phyloP scores from a whole-genome alignment of 2,888 invertebrate genomes.

The Pedicia rivosa region DNA sequence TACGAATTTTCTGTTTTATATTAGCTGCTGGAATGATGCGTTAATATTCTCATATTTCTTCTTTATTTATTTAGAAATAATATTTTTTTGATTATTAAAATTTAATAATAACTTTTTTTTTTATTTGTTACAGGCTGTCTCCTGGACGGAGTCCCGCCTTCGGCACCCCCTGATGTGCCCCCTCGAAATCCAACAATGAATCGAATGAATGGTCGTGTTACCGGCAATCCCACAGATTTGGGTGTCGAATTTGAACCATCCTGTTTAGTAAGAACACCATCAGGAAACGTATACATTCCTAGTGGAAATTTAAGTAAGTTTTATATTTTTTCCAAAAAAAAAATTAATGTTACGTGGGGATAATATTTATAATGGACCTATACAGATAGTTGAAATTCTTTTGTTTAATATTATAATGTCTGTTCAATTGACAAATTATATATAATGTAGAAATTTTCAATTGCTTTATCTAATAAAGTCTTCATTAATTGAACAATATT shows the following conservation, averaged over 20 bases:
- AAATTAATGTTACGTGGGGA: no score
- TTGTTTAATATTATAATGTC: no score
- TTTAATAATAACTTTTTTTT: constrained; percentile 13
- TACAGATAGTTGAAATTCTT: no score
- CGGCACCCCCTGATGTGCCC: constrained; percentile 73
- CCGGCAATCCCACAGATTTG: constrained; percentile 60
- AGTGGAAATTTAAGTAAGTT: constrained; percentile 51
- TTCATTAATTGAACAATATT: no score
- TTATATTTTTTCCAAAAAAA: no score
- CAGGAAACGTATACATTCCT: constrained; percentile 88
- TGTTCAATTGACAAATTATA: no score
- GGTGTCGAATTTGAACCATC: constrained; percentile 74
- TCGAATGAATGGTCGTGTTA: constrained; percentile 76
- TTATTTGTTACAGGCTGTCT: constrained; percentile 56
- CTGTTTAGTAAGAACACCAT: constrained; percentile 79
- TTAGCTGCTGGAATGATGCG: not conserved
- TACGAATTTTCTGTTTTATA: not conserved
- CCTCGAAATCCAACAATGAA: constrained; percentile 84
- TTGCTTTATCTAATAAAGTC: no score
- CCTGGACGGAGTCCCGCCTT: constrained; percentile 57
- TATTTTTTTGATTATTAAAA: not conserved
- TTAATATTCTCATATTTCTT: no score
- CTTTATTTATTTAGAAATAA: no score
- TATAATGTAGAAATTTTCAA: no score
- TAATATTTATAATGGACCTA: no score